Evolutionary conservation across 2,113 vertebrate species (phyloP).

Genomic region (Acanthochromis polyacanthus): DNA sequence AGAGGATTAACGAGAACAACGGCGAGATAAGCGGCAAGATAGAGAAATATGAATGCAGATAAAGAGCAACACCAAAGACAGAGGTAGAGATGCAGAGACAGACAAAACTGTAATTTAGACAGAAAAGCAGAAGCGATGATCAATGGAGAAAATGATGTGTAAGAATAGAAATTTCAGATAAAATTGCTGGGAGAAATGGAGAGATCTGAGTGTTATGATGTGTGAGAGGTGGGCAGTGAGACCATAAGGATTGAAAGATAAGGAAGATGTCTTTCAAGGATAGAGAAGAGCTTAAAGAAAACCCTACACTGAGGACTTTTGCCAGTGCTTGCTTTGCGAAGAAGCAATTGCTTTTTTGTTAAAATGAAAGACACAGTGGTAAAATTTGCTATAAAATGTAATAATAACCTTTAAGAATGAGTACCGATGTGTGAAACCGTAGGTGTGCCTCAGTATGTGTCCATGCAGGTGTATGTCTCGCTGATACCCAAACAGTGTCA

Average conservation of each 20-base stretch:
- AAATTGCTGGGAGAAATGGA: slow-evolving; percentile 20
- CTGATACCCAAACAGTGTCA: slow-evolving; percentile 11
- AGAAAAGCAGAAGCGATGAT: slow-evolving; percentile 11
- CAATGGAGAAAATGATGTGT: slow-evolving; percentile 8
- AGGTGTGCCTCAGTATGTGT: neutral
- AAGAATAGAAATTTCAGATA: slow-evolving; percentile 33
- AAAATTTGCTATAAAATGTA: slow-evolving; percentile 9
- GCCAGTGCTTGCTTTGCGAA: slow-evolving; percentile 1
- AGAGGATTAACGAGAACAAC: slow-evolving; percentile 64
- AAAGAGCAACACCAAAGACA: slow-evolving; percentile 20
- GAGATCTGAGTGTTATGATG: slow-evolving; percentile 9
- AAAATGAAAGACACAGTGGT: neutral
- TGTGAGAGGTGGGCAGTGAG: neutral
- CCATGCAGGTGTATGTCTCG: neutral
- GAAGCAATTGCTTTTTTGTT: slow-evolving; percentile 8
- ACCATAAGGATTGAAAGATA: neutral
- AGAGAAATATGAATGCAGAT: slow-evolving; percentile 54
- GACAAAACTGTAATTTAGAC: slow-evolving; percentile 18
- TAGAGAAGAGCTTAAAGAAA: slow-evolving; percentile 5
- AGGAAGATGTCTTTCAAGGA: slow-evolving; percentile 26
- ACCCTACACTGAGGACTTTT: slow-evolving; percentile 16
- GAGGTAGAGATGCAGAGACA: slow-evolving; percentile 39
- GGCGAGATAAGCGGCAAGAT: slow-evolving; percentile 46
- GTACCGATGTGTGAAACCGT: slow-evolving; percentile 15
- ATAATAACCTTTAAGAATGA: neutral